Conservation (phyloP, 2,888 invertebrate species). For the Rhodophaea formosa region DNA sequence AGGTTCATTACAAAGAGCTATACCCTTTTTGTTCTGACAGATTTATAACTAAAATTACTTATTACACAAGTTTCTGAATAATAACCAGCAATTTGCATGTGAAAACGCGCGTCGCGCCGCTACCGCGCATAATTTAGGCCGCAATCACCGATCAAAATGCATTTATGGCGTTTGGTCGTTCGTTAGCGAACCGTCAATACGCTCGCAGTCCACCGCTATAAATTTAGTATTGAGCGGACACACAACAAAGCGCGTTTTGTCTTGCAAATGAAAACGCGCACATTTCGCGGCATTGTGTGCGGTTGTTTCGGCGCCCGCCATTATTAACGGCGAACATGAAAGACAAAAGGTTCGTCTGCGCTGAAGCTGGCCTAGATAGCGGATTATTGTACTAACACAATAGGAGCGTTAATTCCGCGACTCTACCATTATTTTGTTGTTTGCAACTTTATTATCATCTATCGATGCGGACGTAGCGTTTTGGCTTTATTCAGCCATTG, state of each 20-base stretch:
- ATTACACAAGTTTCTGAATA: background rate
- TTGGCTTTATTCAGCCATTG: slow-evolving; percentile 34
- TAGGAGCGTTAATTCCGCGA: slow-evolving; percentile 80
- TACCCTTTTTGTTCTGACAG: no score
- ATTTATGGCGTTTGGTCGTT: slow-evolving; percentile 70
- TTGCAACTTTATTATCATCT: slow-evolving; percentile 76
- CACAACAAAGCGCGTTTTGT: slow-evolving; percentile 81
- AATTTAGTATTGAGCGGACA: slow-evolving; percentile 80
- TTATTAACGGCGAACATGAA: slow-evolving; percentile 82
- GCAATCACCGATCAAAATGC: slow-evolving; percentile 64
- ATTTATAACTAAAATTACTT: no score
- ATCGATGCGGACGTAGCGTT: slow-evolving; percentile 64
- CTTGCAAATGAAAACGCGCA: slow-evolving; percentile 82
- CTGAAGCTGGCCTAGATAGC: slow-evolving; percentile 81
- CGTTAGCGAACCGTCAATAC: slow-evolving; percentile 76
- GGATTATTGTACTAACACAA: slow-evolving; percentile 82
- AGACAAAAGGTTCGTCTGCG: slow-evolving; percentile 82
- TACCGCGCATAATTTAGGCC: slow-evolving; percentile 8
- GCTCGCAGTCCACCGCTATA: slow-evolving; percentile 76
- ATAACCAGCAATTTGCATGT: background rate
- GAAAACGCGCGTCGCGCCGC: slow-evolving; percentile 4
- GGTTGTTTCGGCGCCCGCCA: slow-evolving; percentile 81
- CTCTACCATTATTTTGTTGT: slow-evolving; percentile 78
- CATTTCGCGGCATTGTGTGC: slow-evolving; percentile 81
- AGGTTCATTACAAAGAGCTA: no score